Conservation (phyloP, 2,797 vertebrate genomes). For the Falco rusticolus region DNA sequence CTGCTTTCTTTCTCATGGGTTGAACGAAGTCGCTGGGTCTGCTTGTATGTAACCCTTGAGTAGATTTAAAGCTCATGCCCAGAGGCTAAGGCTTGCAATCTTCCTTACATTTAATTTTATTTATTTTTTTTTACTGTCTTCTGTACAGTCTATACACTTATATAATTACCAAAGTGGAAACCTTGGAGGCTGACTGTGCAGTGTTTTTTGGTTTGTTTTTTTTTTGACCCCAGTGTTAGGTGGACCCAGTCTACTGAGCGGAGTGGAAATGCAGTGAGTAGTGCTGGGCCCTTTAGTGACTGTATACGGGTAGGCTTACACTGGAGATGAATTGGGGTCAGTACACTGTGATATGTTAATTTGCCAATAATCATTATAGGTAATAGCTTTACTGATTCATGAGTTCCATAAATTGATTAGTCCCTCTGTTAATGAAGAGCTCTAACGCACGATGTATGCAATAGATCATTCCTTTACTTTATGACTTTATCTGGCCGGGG, state of each 20-base stretch:
- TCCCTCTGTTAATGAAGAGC: constrained; percentile 71
- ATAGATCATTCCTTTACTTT: constrained; percentile 59
- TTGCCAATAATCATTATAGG: constrained; percentile 69
- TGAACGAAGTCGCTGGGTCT: background rate
- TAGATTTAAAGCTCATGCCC: background rate
- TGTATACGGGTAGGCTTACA: background rate
- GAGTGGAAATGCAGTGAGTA: background rate
- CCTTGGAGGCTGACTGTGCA: background rate
- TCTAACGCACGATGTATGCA: constrained; percentile 20
- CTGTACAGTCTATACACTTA: background rate
- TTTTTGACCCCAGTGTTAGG: background rate
- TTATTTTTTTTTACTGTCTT: background rate
- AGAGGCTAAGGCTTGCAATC: background rate
- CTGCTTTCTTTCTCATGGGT: background rate
- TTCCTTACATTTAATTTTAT: background rate
- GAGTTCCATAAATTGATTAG: constrained; percentile 74
- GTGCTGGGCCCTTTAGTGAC: background rate
- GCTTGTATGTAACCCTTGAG: background rate
- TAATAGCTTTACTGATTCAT: constrained; percentile 68
- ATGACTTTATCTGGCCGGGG: constrained; percentile 26
- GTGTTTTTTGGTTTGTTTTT: background rate
- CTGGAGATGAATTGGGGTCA: constrained; percentile 59
- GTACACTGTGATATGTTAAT: constrained; percentile 59
- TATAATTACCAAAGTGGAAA: background rate
- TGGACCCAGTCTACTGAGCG: background rate